phyloP scores from a whole-genome alignment of 2,797 vertebrate genomes.

The Spondyliosoma cantharus region DNA sequence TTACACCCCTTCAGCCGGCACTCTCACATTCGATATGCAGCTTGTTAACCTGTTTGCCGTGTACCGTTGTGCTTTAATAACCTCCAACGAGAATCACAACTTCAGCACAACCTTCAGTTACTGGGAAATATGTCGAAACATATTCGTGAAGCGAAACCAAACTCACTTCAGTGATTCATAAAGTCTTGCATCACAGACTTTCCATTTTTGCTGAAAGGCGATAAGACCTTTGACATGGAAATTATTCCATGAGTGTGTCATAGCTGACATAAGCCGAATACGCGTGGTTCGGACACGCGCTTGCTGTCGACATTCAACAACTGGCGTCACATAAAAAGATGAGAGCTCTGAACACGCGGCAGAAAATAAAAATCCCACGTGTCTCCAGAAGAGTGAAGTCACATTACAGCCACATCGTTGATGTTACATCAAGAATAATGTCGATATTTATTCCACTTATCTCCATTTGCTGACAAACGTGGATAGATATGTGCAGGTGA shows the following conservation, averaged over 20 bases:
- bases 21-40: background rate
- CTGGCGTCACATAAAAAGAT: background rate
- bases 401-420: background rate
- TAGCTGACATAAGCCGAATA: background rate
- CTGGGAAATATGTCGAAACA: slow-evolving; percentile 28
- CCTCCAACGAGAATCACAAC: slow-evolving; percentile 1
- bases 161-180: slow-evolving; percentile 15
- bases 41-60: background rate
- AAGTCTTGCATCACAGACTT: slow-evolving; percentile 17
- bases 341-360: background rate
- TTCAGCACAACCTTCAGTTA: slow-evolving; percentile 15
- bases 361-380: slow-evolving; percentile 1
- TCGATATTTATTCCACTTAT: slow-evolving; percentile 10
- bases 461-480: background rate
- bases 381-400: slow-evolving; percentile 12
- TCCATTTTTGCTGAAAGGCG: background rate
- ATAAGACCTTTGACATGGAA: background rate
- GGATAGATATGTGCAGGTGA: background rate
- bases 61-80: background rate
- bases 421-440: background rate
- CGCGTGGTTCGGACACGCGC: background rate
- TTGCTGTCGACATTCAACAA: slow-evolving; percentile 3
- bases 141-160: slow-evolving; percentile 16
- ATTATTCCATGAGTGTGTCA: background rate
- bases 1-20: background rate